phyloP scores from a whole-genome alignment of 1,140 invertebrate genomes.

The Trypoxylus dichotomus region DNA sequence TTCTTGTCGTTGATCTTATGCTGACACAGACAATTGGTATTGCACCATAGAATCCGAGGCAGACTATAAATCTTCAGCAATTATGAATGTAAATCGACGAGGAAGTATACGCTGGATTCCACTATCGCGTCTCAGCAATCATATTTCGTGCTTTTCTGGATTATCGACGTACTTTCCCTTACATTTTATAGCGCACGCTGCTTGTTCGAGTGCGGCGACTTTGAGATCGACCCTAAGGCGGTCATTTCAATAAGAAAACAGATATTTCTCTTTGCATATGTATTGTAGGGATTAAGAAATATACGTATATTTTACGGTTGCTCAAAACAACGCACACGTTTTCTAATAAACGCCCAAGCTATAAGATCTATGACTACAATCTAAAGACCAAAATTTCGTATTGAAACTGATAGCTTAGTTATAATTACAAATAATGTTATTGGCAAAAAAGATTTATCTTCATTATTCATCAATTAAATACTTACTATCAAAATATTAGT shows the following conservation, averaged over 20 bases:
- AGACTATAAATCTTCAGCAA: not conserved
- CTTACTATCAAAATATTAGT: too few relatives aligned
- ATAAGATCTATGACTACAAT: too few relatives aligned
- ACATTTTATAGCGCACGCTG: not conserved
- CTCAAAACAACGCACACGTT: not conserved
- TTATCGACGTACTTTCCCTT: constrained; percentile 1
- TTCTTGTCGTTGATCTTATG: not conserved
- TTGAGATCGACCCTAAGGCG: not conserved
- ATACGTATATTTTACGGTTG: not conserved
- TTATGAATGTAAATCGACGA: not conserved
- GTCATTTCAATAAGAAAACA: not conserved
- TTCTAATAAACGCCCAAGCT: too few relatives aligned
- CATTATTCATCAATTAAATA: too few relatives aligned
- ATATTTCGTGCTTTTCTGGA: constrained; percentile 1
- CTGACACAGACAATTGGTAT: not conserved
- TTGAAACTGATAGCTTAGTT: too few relatives aligned
- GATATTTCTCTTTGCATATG: not conserved
- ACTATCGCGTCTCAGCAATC: not conserved
- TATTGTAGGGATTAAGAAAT: not conserved
- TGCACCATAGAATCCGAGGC: not conserved
- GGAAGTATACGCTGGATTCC: not conserved
- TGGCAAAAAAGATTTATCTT: too few relatives aligned
- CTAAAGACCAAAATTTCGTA: too few relatives aligned
- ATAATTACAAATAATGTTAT: too few relatives aligned
- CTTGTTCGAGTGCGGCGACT: not conserved